Evolutionary conservation across 2,797 vertebrate genomes (phyloP), one percentile per base, ranked within the genome.

Genomic region (Sebastes ruberrimus): DNA sequence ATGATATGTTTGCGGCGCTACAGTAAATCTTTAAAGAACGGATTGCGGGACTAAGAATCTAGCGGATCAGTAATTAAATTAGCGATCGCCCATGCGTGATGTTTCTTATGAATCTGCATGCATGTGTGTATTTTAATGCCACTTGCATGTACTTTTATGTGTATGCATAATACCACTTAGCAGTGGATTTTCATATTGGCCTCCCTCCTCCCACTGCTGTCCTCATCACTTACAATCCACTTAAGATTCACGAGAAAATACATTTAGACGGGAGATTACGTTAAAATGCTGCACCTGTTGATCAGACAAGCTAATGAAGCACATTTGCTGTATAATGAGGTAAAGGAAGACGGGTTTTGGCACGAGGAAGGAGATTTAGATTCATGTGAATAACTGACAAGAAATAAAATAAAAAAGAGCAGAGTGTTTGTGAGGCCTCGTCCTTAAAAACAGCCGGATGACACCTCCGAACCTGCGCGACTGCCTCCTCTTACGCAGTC

Each of bases 21-120:
- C 68, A 68, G 82, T 88, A 93, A 94, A 93, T 90, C 93, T 94
- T 92, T 90, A 90, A 92, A 93, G 91, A 86, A 80, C 80, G 88
- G 90, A 91, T 92, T 91, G 86, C 10, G 42, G 30, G 27, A 70
- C 77, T 71, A 38, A 89, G 72, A 93, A 87, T 87, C 84, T 84
- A 38, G 81, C 9, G 71, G 66, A 87, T 91, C 87, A 82, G 87
- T 94, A 94, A 95, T 94, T 94, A 78, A 94, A 95, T 95, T 92
- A 94, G 82, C 2, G 38, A 83, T 82, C 11, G 27, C 61, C 46
- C 52, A 27, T 53, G 78, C 56, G n/a, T 28, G 60, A 65, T 79
- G 85, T 89, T 68, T 8, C 55, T 52, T 74, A 35, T 32, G 81
- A 66, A 68, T 67, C 42, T 60, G 57, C 78, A 78, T 56, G 78